Base-by-base conservation (phyloP, 2,113 vertebrate species). In the Candoia aspera region DNA sequence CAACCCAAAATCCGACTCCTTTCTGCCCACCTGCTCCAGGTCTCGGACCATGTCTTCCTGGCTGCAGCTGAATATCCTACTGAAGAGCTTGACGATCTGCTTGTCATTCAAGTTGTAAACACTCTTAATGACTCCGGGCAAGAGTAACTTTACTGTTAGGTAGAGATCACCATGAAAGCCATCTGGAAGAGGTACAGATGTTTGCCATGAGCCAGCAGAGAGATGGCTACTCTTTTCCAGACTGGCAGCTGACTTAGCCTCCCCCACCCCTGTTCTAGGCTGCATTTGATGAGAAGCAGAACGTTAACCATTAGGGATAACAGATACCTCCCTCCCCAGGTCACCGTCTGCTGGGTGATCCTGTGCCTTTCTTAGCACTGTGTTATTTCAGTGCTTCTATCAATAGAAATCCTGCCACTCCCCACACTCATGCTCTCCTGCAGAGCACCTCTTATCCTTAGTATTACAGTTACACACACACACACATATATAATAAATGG, bases 41-140 rank as follows among this genome's bases (percentile, higher is more conserved):
- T 99, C 99, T 54, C 97, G 98, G 92, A 99, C 96, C 99, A 99
- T 99, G 86, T 98, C 99, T 0, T 99, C 99, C 92, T 98, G 98
- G 97, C 97, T 98, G 96, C 98, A 98, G 94, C 97, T 98, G 96
- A 99, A 99, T 91, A 99, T 98, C 84, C 99, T 98, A 93, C 99
- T 99, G 94, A 99, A 99, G 84, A 99, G 98, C 95, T 99, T 99
- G 33, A 99, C 99, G 37, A 99, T 99, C 98, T 99, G 99, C 96
- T 99, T 99, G 96, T 99, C 99, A 0, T 99, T 99, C 92, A 99
- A 98, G 98, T 99, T 99, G 96, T 99, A 99, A 87, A 99, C 98
- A 53, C 98, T 99, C 96, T 99, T 99, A 79, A 99, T 96, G 55
- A 99, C 99, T 0, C 99, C 99, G 0, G 99, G 99, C 94, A 99